Evolutionary conservation across 2,113 vertebrate genomes (phyloP).

Genomic region (Atlantisia rogersi): DNA sequence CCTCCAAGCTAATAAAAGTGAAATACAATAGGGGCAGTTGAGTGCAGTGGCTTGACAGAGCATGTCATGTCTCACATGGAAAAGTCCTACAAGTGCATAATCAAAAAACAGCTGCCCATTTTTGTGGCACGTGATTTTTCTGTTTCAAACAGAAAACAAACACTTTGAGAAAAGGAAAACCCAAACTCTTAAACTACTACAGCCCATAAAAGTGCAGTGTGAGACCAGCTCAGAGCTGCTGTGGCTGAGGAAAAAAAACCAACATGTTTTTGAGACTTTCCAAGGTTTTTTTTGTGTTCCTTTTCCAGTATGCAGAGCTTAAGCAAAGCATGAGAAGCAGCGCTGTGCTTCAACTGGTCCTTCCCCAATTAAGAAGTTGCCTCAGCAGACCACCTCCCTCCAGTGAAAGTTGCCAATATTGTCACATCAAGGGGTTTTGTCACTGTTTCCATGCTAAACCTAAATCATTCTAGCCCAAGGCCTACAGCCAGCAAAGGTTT

Average conservation of each 20-base stretch:
- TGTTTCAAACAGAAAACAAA: neutral
- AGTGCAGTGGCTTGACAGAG: neutral
- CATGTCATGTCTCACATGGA: neutral
- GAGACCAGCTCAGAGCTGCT: neutral
- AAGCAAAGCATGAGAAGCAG: constrained; percentile 18
- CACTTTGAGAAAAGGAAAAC: neutral
- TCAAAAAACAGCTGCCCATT: neutral
- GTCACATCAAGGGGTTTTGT: neutral
- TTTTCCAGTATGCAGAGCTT: neutral
- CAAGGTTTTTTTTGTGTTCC: neutral
- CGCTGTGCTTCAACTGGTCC: neutral
- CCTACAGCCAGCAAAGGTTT: neutral
- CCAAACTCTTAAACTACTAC: neutral
- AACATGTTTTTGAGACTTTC: neutral
- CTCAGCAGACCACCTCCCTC: neutral
- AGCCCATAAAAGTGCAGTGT: neutral
- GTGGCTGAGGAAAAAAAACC: neutral
- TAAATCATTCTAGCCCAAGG: neutral
- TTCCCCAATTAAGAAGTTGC: constrained; percentile 27
- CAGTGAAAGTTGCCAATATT: neutral
- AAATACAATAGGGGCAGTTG: neutral
- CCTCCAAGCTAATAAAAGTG: neutral
- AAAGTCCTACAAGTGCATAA: neutral
- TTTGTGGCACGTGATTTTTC: neutral
- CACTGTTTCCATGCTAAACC: constrained; percentile 30